phyloP scores from a whole-genome alignment of 1,140 invertebrate species.

The Trigoniulus corallinus region DNA sequence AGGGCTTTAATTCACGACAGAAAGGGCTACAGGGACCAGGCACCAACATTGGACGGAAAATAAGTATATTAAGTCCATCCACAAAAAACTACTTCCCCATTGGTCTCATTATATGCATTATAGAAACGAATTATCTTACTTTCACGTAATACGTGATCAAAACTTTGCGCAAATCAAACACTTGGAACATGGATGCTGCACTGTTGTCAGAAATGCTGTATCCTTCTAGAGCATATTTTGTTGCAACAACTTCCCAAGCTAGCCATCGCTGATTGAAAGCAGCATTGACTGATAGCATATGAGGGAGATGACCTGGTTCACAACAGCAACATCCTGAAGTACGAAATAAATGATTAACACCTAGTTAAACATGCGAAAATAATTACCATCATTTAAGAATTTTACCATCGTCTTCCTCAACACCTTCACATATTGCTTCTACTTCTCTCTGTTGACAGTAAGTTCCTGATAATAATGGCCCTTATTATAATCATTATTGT shows the following conservation, averaged over 20 bases:
- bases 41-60: too few relatives aligned
- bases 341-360: neutral
- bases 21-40: too few relatives aligned
- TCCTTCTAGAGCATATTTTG: slow-evolving; percentile 92
- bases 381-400: slow-evolving; percentile 3
- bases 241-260: slow-evolving; percentile 84
- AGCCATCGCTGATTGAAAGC: slow-evolving; percentile 94
- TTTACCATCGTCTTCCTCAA: slow-evolving; percentile 78
- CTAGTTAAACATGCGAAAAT: neutral
- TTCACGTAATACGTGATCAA: slow-evolving; percentile 96
- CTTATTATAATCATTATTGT: neutral
- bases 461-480: slow-evolving; percentile 42
- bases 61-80: too few relatives aligned
- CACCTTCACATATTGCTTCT: slow-evolving; percentile 93
- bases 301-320: slow-evolving; percentile 77
- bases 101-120: neutral
- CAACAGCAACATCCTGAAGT: slow-evolving; percentile 67
- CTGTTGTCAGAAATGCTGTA: slow-evolving; percentile 97
- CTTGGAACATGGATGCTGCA: slow-evolving; percentile 88
- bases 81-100: neutral
- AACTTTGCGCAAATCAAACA: slow-evolving; percentile 91
- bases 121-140: slow-evolving; percentile 30
- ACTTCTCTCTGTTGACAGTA: slow-evolving; percentile 97
- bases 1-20: too few relatives aligned
- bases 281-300: slow-evolving; percentile 78